Percentiles rank a stretch among this genome's conserved stretches.
These are phyloP conservation scores for Coelopa frigida DNA, from an alignment of 1,140 invertebrate genomes.

Conservation along the genomic window DNA sequence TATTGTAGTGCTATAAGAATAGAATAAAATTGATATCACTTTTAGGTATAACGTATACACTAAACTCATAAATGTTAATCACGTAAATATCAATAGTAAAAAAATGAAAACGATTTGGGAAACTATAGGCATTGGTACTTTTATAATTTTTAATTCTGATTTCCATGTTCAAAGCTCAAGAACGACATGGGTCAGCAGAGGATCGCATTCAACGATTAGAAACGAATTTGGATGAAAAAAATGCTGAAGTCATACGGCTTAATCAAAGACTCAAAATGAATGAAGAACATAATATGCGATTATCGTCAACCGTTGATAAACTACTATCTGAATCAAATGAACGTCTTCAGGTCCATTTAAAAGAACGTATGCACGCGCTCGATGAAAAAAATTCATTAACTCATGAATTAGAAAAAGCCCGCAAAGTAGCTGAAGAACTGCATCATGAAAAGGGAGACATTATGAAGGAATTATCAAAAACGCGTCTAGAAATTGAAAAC, in stretches of 20 bases:
- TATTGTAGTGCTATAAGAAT: not conserved
- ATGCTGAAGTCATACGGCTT: conserved; percentile 83
- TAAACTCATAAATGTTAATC: conserved; percentile 4
- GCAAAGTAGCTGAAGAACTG: conserved; percentile 88
- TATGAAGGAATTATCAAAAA: conserved; percentile 81
- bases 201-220: conserved; percentile 91
- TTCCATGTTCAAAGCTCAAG: conserved; percentile 64
- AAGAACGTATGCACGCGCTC: conserved; percentile 96
- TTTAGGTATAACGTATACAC: not conserved
- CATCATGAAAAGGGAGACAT: conserved; percentile 85
- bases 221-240: conserved; percentile 90
- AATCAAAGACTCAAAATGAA: conserved; percentile 99
- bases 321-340: conserved; percentile 96
- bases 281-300: conserved; percentile 95
- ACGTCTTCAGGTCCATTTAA: conserved; percentile 92
- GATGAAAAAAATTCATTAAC: conserved; percentile 97
- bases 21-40: not conserved
- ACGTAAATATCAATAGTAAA: not conserved
- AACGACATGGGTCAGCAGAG: conserved; percentile 92
- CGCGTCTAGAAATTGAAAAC: conserved; percentile 80
- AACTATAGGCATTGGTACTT: not conserved
- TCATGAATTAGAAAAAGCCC: conserved; percentile 90
- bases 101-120: not conserved
- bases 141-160: conserved; percentile 12
- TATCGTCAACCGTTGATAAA: conserved; percentile 96